Percentiles rank a stretch among this genome's conserved stretches.
Conservation (phyloP, 92 coral and sea anemone genomes). For the Phenganax subtilis region DNA sequence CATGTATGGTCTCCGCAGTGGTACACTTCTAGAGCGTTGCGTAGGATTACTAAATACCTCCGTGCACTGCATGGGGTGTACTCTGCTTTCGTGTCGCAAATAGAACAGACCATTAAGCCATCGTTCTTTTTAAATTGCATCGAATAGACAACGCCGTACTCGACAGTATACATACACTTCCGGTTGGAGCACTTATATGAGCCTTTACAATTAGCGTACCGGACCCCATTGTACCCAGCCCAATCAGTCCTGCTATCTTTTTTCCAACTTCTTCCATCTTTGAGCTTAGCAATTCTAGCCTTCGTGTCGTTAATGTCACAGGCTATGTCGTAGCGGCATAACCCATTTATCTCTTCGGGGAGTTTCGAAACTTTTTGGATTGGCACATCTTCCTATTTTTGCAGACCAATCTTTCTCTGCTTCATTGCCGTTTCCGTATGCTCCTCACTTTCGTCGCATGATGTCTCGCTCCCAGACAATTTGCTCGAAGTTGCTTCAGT, state of each 20-base stretch:
- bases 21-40: slow-evolving; percentile 36
- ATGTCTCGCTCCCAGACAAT: no score
- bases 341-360: slow-evolving; percentile 54
- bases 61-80: slow-evolving; percentile 43
- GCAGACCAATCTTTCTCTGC: no score
- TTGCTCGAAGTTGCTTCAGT: no score
- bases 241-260: slow-evolving; percentile 50
- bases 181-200: slow-evolving; percentile 47
- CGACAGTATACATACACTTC: slow-evolving; percentile 38
- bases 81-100: slow-evolving; percentile 40
- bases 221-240: slow-evolving; percentile 49
- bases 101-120: slow-evolving; percentile 46
- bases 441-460: no score
- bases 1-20: slow-evolving; percentile 59
- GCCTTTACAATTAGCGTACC: slow-evolving; percentile 58
- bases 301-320: slow-evolving; percentile 45
- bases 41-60: slow-evolving; percentile 48
- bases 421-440: no score
- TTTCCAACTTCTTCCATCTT: slow-evolving; percentile 52
- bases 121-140: slow-evolving; percentile 33
- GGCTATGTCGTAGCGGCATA: slow-evolving; percentile 36
- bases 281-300: slow-evolving; percentile 37
- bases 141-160: slow-evolving; percentile 37
- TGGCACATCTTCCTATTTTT: background rate
- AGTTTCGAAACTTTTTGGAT: background rate